phyloP scores from a whole-genome alignment of 2,113 vertebrate species.

The Columba janthina region DNA sequence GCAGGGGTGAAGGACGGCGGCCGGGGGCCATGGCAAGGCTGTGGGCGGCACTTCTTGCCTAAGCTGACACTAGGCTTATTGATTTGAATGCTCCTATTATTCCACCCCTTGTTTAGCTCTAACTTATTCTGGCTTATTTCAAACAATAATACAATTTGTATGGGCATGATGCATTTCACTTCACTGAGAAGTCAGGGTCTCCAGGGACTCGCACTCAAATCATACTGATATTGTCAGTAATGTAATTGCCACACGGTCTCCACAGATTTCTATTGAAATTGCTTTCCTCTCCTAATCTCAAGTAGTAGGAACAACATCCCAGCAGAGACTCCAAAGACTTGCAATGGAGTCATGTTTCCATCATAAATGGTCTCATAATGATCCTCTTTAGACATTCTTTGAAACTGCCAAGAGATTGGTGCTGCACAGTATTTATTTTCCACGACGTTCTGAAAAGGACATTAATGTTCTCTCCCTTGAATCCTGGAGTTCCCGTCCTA shows the following conservation, averaged over 20 bases:
- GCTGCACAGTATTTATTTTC: slow-evolving; percentile 68
- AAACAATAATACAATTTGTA: slow-evolving; percentile 58
- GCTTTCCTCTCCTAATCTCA: slow-evolving; percentile 69
- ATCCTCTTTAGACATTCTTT: slow-evolving; percentile 67
- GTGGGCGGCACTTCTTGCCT: background rate
- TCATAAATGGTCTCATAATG: slow-evolving; percentile 60
- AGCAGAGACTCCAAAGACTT: slow-evolving; percentile 63
- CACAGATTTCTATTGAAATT: slow-evolving; percentile 67
- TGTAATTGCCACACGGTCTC: slow-evolving; percentile 65
- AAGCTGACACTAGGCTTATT: background rate
- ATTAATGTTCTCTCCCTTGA: slow-evolving; percentile 63
- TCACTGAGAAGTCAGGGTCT: slow-evolving; percentile 46
- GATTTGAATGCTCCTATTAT: background rate
- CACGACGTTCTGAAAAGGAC: slow-evolving; percentile 48
- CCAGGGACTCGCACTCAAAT: slow-evolving; percentile 49
- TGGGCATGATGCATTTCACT: slow-evolving; percentile 40
- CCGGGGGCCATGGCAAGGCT: background rate
- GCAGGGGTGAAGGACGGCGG: background rate
- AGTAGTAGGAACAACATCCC: slow-evolving; percentile 65
- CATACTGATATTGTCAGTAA: slow-evolving; percentile 59
- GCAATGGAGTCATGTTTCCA: slow-evolving; percentile 64
- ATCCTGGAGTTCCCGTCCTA: slow-evolving; percentile 53
- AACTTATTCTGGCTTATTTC: slow-evolving; percentile 32
- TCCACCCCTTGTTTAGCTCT: background rate
- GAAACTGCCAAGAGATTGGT: slow-evolving; percentile 70